phyloP scores from a whole-genome alignment of 2,888 invertebrate genomes.

The Agonopterix subpropinquella region DNA sequence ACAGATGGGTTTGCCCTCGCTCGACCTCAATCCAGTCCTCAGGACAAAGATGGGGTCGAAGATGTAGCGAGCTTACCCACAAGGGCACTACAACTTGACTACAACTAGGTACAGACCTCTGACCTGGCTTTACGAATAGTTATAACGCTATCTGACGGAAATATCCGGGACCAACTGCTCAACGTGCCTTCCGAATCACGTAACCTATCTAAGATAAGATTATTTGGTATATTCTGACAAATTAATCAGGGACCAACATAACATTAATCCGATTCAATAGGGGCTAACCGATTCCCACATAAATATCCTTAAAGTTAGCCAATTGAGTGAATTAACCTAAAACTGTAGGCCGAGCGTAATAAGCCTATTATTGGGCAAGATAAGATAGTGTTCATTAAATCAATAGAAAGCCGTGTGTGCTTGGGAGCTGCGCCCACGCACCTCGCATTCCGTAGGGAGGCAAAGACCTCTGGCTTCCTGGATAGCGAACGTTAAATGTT shows the following conservation, averaged over 20 bases:
- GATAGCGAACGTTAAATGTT: constrained; percentile 34
- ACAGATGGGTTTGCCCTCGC: too few relatives aligned
- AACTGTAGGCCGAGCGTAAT: constrained; percentile 49
- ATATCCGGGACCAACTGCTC: too few relatives aligned
- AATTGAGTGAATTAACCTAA: constrained; percentile 15
- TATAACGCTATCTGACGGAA: too few relatives aligned
- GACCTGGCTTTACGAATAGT: too few relatives aligned
- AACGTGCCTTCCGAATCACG: too few relatives aligned
- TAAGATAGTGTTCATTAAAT: constrained; percentile 71
- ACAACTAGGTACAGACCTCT: too few relatives aligned
- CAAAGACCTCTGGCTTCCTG: constrained; percentile 72
- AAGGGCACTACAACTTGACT: too few relatives aligned
- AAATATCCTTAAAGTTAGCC: neutral
- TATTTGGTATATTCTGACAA: too few relatives aligned
- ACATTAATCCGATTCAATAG: neutral
- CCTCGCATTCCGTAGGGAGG: constrained; percentile 65
- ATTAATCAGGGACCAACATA: neutral
- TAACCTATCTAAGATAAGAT: too few relatives aligned
- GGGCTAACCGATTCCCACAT: neutral
- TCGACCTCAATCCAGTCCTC: too few relatives aligned
- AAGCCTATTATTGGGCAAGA: constrained; percentile 62
- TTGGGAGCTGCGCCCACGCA: constrained; percentile 57
- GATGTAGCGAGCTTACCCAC: too few relatives aligned
- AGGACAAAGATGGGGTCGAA: too few relatives aligned
- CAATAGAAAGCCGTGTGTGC: constrained; percentile 61